Conservation (phyloP, 2,888 invertebrate species). For the Sarcophaga subvicina region DNA sequence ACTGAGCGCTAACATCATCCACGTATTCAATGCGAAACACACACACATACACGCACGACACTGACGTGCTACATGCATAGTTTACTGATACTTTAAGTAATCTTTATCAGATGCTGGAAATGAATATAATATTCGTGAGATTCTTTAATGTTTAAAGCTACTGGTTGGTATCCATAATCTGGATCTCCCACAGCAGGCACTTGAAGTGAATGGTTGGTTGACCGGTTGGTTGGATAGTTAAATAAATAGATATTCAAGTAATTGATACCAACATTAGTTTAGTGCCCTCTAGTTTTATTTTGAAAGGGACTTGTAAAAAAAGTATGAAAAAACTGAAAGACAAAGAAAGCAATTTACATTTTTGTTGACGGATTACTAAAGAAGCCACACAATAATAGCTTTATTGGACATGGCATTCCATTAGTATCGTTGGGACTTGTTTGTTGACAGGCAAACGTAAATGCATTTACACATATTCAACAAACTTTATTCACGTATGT, state of each 20-base stretch:
- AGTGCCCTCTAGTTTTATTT: too few relatives aligned
- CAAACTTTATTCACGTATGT: too few relatives aligned
- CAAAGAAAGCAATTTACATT: neutral
- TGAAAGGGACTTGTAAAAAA: neutral
- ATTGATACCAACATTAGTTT: neutral
- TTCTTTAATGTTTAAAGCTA: neutral
- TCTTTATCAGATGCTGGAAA: neutral
- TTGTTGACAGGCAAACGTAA: neutral
- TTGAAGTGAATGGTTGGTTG: neutral
- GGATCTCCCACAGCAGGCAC: neutral
- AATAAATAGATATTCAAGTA: too few relatives aligned
- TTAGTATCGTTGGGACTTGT: neutral
- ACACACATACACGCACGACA: neutral
- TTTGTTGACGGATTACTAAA: neutral
- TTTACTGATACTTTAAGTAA: neutral
- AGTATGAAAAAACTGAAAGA: neutral
- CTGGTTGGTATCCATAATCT: neutral
- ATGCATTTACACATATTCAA: neutral
- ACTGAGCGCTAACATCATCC: neutral
- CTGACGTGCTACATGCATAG: neutral
- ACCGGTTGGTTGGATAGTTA: neutral
- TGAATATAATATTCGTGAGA: neutral
- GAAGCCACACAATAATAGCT: slow-evolving; percentile 29
- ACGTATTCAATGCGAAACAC: neutral
- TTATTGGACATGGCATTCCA: neutral